Base-by-base conservation (phyloP, 2,113 vertebrate species). In the Chloropsis cyanopogon region DNA sequence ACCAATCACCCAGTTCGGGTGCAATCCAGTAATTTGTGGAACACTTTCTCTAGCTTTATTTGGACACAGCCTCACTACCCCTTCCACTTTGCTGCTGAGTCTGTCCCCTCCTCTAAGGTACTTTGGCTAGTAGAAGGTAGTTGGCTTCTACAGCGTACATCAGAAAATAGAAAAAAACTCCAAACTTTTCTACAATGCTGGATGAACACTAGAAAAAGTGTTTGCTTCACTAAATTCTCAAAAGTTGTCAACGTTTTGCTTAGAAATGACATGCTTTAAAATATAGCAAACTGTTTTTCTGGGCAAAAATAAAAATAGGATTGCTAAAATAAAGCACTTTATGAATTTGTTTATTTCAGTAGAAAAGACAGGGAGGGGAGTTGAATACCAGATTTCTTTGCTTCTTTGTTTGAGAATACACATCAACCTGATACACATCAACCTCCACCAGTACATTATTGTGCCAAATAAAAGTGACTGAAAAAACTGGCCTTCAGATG, bases 11-110 rank as follows among this genome's bases (percentile, higher is more conserved):
- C 31, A 41, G 12, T 76, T 63, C 4, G 4, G 33, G 44, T 50
- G 28, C 81, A 80, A 42, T 44, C 31, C 77, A 63, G 4, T 24
- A 7, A 64, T 20, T 24, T 78, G 65, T 39, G 26, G 41, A 81
- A 81, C 29, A 60, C 24, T 20, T 29, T 24, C 41, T 54, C 44
- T 49, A 68, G 39, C 26, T 87, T 69, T 53, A 56, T 87, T 24
- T 69, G n/a, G 64, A 28, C 9, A 0, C 21, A 42, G 15, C 28
- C 12, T 63, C 46, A 35, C 7, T 25, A 19, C 4, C 0, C 13
- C n/a, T 46, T 46, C 33, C 22, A 11, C 8, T 9, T 35, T 70
- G 10, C 56, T 61, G 39, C 39, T 29, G 28, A 69, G 39, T 46
- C 63, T 52, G 46, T 33, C 14, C 33, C 46, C 39, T 78, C 61